Conservation (phyloP, 2,113 vertebrate species). For the Charadrius vociferus region DNA sequence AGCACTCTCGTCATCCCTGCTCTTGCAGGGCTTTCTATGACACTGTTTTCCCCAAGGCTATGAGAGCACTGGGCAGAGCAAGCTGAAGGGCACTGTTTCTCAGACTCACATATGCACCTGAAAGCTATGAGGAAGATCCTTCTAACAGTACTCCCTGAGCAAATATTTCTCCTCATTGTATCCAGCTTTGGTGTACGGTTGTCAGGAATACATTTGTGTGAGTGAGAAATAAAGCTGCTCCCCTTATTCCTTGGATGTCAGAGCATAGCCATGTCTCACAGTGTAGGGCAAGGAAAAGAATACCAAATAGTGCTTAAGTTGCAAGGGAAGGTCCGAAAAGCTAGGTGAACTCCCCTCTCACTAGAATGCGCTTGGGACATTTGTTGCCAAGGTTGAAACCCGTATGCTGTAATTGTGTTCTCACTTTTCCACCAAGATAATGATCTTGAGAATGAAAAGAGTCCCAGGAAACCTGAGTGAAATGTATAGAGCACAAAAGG, state of each 20-base stretch:
- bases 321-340: not conserved
- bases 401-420: not conserved
- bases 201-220: not conserved
- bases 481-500: not conserved
- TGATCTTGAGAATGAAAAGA: not conserved
- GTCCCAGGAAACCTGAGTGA: not conserved
- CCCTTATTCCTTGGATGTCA: not conserved
- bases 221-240: not conserved
- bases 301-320: not conserved
- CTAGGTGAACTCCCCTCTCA: not conserved
- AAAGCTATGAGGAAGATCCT: not conserved
- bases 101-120: not conserved
- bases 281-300: not conserved
- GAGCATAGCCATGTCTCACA: not conserved
- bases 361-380: not conserved
- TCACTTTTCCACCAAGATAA: not conserved
- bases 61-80: not conserved
- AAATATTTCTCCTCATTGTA: not conserved
- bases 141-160: not conserved
- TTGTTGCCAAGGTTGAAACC: not conserved
- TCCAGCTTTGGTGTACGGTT: not conserved
- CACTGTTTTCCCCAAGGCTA: not conserved
- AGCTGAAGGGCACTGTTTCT: not conserved
- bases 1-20: not conserved
- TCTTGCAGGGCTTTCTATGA: not conserved